A percentile compares a stretch with the other conserved stretches of the same genome.
Evolutionary conservation across 1,140 invertebrate genomes (phyloP).

Genomic region (Ceratoteleas bidentatus): DNA sequence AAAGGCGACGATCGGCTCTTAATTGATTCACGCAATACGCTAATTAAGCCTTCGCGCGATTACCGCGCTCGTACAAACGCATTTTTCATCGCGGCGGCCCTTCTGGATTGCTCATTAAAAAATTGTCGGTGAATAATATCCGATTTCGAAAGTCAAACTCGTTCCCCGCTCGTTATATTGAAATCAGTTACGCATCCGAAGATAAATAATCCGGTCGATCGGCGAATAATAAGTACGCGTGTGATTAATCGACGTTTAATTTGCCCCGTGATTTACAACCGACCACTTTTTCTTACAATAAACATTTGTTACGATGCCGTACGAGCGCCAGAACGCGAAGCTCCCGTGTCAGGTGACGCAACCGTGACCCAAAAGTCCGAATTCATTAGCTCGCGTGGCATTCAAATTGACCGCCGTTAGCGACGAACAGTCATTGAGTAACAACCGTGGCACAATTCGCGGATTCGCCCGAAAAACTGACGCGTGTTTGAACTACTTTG

Average conservation of each 20-base stretch:
- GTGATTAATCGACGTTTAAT: slow-evolving; percentile 42
- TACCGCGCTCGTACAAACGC: too few species aligned
- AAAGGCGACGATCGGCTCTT: too few species aligned
- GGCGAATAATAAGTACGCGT: slow-evolving; percentile 27
- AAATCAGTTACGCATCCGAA: slow-evolving; percentile 24
- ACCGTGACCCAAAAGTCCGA: slow-evolving; percentile 32
- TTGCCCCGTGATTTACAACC: slow-evolving; percentile 2
- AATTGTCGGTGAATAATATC: not conserved
- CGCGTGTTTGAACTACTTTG: too few species aligned
- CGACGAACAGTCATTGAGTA: slow-evolving; percentile 29
- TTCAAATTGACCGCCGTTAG: slow-evolving; percentile 44
- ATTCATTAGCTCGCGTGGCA: slow-evolving; percentile 39
- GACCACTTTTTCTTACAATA: not conserved
- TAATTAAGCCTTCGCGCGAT: too few species aligned
- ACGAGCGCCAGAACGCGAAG: slow-evolving; percentile 1
- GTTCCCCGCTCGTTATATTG: slow-evolving; percentile 24
- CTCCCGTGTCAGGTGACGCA: slow-evolving; percentile 14
- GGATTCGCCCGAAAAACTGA: slow-evolving; percentile 46
- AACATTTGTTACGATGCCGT: slow-evolving; percentile 3
- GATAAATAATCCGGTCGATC: slow-evolving; percentile 24
- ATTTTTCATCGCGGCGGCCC: too few species aligned
- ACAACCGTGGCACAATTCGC: slow-evolving; percentile 52
- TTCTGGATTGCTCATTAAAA: too few species aligned
- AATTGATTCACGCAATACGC: too few species aligned
- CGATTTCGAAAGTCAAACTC: slow-evolving; percentile 27